A percentile compares a stretch with the other conserved stretches of the same genome.
phyloP scores from a whole-genome alignment of 2,797 vertebrate species.

The Erethizon dorsatum region DNA sequence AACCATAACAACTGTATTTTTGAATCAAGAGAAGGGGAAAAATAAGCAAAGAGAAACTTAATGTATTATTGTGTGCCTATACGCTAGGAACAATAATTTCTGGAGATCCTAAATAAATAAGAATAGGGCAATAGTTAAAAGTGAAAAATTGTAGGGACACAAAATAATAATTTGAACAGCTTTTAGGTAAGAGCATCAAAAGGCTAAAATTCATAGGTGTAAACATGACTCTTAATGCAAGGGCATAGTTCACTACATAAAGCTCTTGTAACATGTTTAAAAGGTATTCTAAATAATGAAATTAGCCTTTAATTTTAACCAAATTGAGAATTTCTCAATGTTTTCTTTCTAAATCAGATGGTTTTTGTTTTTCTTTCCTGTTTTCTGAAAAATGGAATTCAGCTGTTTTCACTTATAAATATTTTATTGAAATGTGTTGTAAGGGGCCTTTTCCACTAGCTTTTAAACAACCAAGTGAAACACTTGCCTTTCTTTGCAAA shows the following conservation, averaged over 20 bases:
- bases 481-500: conserved; percentile 77
- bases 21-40: neutral
- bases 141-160: neutral
- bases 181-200: conserved; percentile 30
- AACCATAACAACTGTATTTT: neutral
- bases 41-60: conserved; percentile 54
- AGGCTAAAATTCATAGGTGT: neutral
- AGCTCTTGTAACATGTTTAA: conserved; percentile 23
- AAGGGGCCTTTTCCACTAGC: conserved; percentile 73
- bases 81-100: conserved; percentile 14
- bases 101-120: neutral
- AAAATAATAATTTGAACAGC: conserved; percentile 43
- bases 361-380: conserved; percentile 60
- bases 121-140: neutral
- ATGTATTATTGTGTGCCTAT: neutral
- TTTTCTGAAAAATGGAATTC: conserved; percentile 81
- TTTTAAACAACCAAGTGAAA: conserved; percentile 69
- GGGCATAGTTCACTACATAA: conserved; percentile 28
- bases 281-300: conserved; percentile 47
- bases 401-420: conserved; percentile 85
- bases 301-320: conserved; percentile 46
- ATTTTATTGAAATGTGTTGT: conserved; percentile 79
- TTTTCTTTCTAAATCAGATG: conserved; percentile 72
- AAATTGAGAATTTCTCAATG: conserved; percentile 75
- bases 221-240: neutral